Base-by-base conservation (phyloP, 2,888 invertebrate genomes). In the Theretra japonica region DNA sequence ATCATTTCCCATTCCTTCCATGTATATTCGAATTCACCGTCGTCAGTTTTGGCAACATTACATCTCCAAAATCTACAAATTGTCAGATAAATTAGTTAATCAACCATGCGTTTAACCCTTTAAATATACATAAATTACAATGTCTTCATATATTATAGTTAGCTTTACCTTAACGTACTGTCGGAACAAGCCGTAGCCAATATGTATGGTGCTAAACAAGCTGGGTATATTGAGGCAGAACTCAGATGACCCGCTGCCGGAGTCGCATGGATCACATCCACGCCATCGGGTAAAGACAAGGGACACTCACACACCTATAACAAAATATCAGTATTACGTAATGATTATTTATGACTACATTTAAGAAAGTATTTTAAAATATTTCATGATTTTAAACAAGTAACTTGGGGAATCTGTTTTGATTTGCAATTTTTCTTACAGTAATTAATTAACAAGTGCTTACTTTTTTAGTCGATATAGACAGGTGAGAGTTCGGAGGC, bases 191-290 rank as follows among this genome's bases (percentile, higher is more conserved):
- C 99, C 0, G 99, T 99, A 0, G 98, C 97, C 74, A 99, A 96
- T 74, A 99, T 98, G 88, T 99, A 99, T 0, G 99, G 99, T 0
- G 99, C 99, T 84, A 99, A 96, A 90, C 99, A 99, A n/a, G 99
- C 99, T 5, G 99, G 99, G 92, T 99, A 99, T 82, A 99, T 98
- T 30, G 99, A 99, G 0, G 99, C 98, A 0, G 99, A 99, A 86
- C 99, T 98, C 60, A 99, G 95, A 89, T 99, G 99, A 0, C 99
- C 99, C 0, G 99, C 99, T 0, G 99, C 98, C 0, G 99, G 98
- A 0, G 98, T 96, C 0, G 99, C 99, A 89, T 98, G 98, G 71
- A 98, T 97, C 5, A 99, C 97, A 87, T 98, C 98, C 11, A 99
- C 98, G 4, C 97, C 98, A 73, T 97, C 97, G 0, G 99, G 98